Base-by-base conservation (phyloP, 1,140 invertebrate genomes). In the Drosophila santomea region DNA sequence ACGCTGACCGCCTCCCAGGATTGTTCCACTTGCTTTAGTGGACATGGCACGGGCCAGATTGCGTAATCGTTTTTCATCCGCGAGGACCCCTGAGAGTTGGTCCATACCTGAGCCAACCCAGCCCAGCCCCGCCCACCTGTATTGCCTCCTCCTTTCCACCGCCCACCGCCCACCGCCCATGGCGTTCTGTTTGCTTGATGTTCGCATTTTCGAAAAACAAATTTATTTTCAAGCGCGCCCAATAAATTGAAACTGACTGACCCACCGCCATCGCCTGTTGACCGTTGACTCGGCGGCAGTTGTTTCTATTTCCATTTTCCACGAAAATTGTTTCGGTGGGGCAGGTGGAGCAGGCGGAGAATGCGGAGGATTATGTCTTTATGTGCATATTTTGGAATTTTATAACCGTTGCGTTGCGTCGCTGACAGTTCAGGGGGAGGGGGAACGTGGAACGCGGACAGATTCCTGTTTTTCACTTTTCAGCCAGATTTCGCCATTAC, bases 401-500 rank as follows among this genome's bases (percentile, higher is more conserved):
- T 71, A 64, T 78, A 78, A 64, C 66, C 74, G 66, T 50, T 72
- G 75, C 55, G 73, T 17, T 41, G 52, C 59, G 43, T 43, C 41
- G 41, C 50, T 74, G 59, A 58, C 62, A 76, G 73, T 23, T 64
- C 10, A n/a, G 6, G 8, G 38, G 17, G 59, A 4, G 8, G 32
- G 17, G 59, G 6, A 28, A 8, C 52, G 14, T 41, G 11, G 43
- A n/a, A 39, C 15, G 38, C 28, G 36, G 69, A 63, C 60, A 59
- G 71, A 66, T 66, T 58, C 48, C 50, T 78, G 74, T 69, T 69
- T 78, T 78, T 77, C 64, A 78, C 74, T 78, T 67, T 80, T 67
- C 50, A 69, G 67, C 66, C 66, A 78, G 84, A 85, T 62, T 85
- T 67, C 47, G 58, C 78, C 74, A 78, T 85, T 81, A 77, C 83